Evolutionary conservation across 2,113 vertebrate genomes (phyloP).

Genomic region (Macrotus californicus): DNA sequence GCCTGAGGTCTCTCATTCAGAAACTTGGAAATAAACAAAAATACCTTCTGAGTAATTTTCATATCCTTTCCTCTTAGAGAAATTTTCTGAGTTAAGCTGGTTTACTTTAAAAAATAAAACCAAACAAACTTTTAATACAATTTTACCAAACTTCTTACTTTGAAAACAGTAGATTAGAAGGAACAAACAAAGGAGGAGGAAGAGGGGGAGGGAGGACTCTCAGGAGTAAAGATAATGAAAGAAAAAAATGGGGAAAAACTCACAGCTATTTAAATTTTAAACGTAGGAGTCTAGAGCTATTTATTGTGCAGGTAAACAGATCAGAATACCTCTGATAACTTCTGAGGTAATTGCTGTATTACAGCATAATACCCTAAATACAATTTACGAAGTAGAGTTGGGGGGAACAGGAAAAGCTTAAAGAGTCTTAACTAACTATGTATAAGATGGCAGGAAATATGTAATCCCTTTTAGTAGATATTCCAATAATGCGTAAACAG

Average conservation of each 20-base stretch:
- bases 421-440: not conserved
- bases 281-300: not conserved
- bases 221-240: not conserved
- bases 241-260: not conserved
- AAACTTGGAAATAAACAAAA: slow-evolving; percentile 25
- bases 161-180: slow-evolving; percentile 13
- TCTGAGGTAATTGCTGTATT: not conserved
- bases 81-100: not conserved
- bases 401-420: not conserved
- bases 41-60: not conserved
- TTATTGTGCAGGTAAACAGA: not conserved
- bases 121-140: not conserved
- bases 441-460: not conserved
- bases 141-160: slow-evolving; percentile 39
- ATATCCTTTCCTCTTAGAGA: not conserved
- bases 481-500: slow-evolving; percentile 6
- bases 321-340: not conserved
- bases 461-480: not conserved
- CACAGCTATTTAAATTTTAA: not conserved
- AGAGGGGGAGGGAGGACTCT: not conserved
- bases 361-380: not conserved
- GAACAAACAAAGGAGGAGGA: not conserved
- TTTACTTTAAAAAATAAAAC: not conserved
- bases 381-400: not conserved
- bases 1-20: not conserved